These are phyloP conservation scores for Hypercompe scribonia DNA, from an alignment of 2,888 invertebrate genomes.

Conservation along the genomic window DNA sequence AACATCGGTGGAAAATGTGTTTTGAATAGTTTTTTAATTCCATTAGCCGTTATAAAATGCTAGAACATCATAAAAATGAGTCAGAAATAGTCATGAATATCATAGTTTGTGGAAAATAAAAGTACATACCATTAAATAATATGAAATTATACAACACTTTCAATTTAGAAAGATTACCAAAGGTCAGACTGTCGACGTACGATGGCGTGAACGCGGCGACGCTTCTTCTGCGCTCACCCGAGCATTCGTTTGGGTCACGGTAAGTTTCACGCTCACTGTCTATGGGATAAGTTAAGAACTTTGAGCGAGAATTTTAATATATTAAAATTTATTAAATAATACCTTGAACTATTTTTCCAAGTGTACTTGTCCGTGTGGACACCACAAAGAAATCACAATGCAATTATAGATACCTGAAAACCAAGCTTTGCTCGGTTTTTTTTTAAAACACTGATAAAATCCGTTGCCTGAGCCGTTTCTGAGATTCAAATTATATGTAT, in stretches of 20 bases:
- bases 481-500: too few relatives aligned
- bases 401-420: too few relatives aligned
- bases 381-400: neutral
- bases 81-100: neutral
- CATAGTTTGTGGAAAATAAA: neutral
- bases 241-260: conserved; percentile 31
- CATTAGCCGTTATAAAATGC: neutral
- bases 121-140: neutral
- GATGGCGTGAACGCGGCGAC: conserved; percentile 20
- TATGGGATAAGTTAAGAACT: conserved; percentile 5
- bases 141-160: conserved; percentile 4
- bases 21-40: too few relatives aligned
- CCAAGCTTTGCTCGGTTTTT: too few relatives aligned
- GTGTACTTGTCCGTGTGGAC: neutral
- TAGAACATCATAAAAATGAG: neutral
- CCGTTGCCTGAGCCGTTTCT: too few relatives aligned
- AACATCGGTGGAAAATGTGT: too few relatives aligned
- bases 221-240: conserved; percentile 4
- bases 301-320: conserved; percentile 3
- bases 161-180: conserved; percentile 24
- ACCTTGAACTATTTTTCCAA: neutral
- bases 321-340: neutral
- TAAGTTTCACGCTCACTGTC: conserved; percentile 25
- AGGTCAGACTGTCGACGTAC: conserved; percentile 21
- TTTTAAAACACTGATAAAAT: too few relatives aligned